Conservation (phyloP, 1,140 invertebrate genomes). For the Propsilocerus akamusi region DNA sequence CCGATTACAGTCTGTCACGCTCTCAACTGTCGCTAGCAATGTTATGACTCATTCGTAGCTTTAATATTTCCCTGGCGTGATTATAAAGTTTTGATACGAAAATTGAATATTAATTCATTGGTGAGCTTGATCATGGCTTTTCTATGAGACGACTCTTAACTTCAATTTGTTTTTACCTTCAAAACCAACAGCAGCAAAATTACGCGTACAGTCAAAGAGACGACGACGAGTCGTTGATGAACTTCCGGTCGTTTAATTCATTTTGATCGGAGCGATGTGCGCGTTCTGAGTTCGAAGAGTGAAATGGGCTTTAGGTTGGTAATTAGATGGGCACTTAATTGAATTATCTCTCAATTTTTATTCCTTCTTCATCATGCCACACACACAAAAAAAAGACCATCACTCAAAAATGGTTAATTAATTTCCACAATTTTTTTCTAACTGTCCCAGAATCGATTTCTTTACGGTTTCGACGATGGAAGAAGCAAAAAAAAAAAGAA, state of each 20-base stretch:
- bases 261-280: neutral
- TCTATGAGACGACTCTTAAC: no score
- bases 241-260: constrained; percentile 4
- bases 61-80: neutral
- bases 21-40: neutral
- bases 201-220: neutral
- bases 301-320: neutral
- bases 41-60: neutral
- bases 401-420: no score
- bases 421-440: no score
- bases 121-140: no score
- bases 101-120: constrained; percentile 2
- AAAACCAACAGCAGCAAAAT: neutral
- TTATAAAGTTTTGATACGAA: constrained; percentile 1
- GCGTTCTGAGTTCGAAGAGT: neutral
- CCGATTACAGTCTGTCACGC: no score
- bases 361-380: no score
- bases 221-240: neutral
- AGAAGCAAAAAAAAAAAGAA: neutral
- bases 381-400: no score
- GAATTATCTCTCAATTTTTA: constrained; percentile 3
- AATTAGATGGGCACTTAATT: constrained; percentile 3
- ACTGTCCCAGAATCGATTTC: neutral
- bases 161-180: neutral
- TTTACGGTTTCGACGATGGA: neutral